These are phyloP conservation scores for Cydia fagiglandana DNA, from an alignment of 1,140 invertebrate species.

Conservation along the genomic window DNA sequence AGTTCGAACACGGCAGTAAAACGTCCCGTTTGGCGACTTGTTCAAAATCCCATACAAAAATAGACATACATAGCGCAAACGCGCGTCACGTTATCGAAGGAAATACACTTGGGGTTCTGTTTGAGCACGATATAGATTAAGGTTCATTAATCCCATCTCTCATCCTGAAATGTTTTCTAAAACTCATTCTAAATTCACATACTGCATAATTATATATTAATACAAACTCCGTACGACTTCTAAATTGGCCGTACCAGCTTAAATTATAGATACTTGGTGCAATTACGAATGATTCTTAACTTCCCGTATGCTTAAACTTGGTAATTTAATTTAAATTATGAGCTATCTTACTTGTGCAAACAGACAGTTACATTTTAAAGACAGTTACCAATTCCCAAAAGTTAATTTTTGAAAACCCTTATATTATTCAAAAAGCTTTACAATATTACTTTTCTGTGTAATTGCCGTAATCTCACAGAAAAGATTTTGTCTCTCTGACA, in stretches of 20 bases:
- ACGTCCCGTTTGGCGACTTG: no score
- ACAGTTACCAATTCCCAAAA: not conserved
- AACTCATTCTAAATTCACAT: not conserved
- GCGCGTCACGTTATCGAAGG: no score
- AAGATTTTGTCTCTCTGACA: no score
- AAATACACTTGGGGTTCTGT: no score
- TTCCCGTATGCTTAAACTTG: not conserved
- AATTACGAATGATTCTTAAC: conserved; percentile 10
- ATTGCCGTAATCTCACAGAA: no score
- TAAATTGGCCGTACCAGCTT: not conserved
- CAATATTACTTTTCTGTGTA: no score
- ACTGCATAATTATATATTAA: not conserved
- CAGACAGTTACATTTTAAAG: not conserved
- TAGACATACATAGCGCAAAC: no score
- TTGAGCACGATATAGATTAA: not conserved
- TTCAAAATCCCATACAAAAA: no score
- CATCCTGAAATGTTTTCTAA: not conserved
- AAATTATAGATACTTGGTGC: not conserved
- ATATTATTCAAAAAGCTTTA: no score
- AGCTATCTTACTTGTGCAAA: not conserved
- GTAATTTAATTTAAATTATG: conserved; percentile 9
- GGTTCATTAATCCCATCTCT: not conserved
- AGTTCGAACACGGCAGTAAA: no score
- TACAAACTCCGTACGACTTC: conserved; percentile 11
- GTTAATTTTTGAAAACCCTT: no score